Percentiles rank a stretch among this genome's conserved stretches.
Evolutionary conservation across 2,888 invertebrate species (phyloP).

Genomic region (Sussaba pulchella): DNA sequence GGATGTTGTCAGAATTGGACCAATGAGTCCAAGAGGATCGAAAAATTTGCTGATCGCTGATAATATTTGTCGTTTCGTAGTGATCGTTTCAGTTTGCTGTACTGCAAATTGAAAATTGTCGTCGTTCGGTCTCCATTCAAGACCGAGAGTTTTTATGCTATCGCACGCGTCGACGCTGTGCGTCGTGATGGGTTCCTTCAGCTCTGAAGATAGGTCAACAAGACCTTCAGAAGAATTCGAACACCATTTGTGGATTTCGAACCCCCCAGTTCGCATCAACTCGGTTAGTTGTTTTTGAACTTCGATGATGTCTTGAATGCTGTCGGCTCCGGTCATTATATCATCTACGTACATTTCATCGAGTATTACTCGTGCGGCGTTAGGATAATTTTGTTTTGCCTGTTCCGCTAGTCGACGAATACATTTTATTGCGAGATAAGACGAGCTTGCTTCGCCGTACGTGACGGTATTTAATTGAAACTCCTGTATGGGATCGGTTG

Average conservation of each 20-base stretch:
- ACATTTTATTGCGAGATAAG: constrained; percentile 68
- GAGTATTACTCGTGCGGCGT: constrained; percentile 52
- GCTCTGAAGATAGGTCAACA: neutral
- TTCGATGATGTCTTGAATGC: constrained; percentile 58
- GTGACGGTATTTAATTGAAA: constrained; percentile 70
- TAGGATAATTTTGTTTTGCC: constrained; percentile 59
- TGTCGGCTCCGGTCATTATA: too few relatives aligned
- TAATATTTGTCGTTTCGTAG: constrained; percentile 69
- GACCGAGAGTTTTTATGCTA: constrained; percentile 43
- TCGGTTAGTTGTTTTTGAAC: constrained; percentile 43
- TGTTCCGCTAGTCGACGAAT: constrained; percentile 66
- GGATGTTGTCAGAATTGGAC: constrained; percentile 68
- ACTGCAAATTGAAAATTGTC: too few relatives aligned
- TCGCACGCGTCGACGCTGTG: constrained; percentile 41
- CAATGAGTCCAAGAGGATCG: constrained; percentile 71
- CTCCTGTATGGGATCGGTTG: constrained; percentile 52
- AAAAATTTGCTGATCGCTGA: constrained; percentile 71
- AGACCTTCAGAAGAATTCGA: neutral
- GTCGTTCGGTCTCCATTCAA: constrained; percentile 60
- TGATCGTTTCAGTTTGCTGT: neutral
- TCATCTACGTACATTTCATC: constrained; percentile 46
- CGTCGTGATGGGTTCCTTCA: neutral
- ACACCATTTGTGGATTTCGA: constrained; percentile 58
- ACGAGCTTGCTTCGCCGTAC: constrained; percentile 67
- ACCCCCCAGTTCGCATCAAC: constrained; percentile 39